Evolutionary conservation across 2,888 invertebrate species (phyloP).

Genomic region (Pterostichus niger): DNA sequence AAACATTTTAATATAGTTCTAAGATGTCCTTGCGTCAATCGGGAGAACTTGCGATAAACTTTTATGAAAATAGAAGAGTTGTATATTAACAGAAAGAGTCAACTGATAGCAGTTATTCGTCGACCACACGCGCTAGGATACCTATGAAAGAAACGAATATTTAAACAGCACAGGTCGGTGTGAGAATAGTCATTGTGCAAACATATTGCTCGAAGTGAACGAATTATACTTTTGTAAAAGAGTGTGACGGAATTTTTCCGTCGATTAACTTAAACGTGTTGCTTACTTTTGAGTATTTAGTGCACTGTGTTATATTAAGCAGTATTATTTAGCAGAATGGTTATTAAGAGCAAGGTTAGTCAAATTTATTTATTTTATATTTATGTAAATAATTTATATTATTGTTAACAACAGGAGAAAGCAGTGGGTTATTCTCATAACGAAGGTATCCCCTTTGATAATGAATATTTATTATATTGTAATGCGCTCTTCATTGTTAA

Average conservation of each 20-base stretch:
- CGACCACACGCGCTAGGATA: conserved; percentile 13
- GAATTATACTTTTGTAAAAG: conserved; percentile 3
- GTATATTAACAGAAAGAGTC: conserved; percentile 57
- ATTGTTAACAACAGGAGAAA: not conserved
- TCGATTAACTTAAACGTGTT: conserved; percentile 8
- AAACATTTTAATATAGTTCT: conserved; percentile 13
- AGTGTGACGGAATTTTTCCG: conserved; percentile 10
- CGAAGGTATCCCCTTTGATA: conserved; percentile 1
- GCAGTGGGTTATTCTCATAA: not conserved
- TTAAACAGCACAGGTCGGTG: conserved; percentile 3
- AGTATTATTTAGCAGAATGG: conserved; percentile 63
- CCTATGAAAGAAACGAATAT: conserved; percentile 30
- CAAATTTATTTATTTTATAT: conserved; percentile 31
- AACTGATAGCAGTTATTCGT: conserved; percentile 27
- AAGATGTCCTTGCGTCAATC: conserved; percentile 50
- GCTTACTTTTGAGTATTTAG: conserved; percentile 26
- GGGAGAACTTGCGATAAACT: conserved; percentile 53
- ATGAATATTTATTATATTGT: conserved; percentile 47
- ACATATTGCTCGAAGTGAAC: conserved; percentile 11
- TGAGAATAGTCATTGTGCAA: conserved; percentile 27
- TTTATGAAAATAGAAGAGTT: conserved; percentile 55
- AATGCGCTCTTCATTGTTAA: conserved; percentile 37
- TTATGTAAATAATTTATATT: conserved; percentile 23
- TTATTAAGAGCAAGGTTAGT: conserved; percentile 64
- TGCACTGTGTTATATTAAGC: conserved; percentile 59